These are phyloP conservation scores for Balaeniceps rex DNA, from an alignment of 2,113 vertebrate genomes.

Conservation along the genomic window DNA sequence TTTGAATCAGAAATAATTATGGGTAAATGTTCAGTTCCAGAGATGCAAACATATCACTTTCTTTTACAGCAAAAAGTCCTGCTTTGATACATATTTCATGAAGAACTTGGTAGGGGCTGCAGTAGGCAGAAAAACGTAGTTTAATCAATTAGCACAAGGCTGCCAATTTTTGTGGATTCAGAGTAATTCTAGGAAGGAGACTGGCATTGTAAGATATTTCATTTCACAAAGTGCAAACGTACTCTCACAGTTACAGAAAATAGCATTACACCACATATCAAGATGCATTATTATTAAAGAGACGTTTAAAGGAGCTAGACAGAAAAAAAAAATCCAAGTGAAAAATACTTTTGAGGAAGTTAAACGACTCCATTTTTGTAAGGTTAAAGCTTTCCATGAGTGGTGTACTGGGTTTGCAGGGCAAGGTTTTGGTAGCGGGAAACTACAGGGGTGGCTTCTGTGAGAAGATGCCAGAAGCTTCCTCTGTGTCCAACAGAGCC, in stretches of 20 bases:
- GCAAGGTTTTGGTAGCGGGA: background rate
- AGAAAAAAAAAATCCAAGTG: background rate
- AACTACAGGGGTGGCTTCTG: background rate
- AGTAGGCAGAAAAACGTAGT: background rate
- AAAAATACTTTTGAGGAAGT: background rate
- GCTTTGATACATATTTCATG: background rate
- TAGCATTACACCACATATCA: background rate
- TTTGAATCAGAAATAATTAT: background rate
- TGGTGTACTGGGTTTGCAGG: background rate
- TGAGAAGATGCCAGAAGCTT: background rate
- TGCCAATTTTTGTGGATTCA: background rate
- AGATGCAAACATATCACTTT: background rate
- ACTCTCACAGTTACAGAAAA: background rate
- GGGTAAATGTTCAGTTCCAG: background rate
- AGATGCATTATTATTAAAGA: background rate
- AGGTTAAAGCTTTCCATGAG: background rate
- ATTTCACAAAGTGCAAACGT: background rate
- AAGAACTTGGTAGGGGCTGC: background rate
- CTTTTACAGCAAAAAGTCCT: background rate
- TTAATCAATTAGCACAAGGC: background rate
- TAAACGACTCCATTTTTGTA: background rate
- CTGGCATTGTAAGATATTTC: background rate
- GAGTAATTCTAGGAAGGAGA: background rate
- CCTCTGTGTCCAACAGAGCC: background rate
- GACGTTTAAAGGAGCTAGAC: background rate